These are phyloP conservation scores for Myxocyprinus asiaticus DNA, from an alignment of 2,113 vertebrate species.

Conservation along the genomic window DNA sequence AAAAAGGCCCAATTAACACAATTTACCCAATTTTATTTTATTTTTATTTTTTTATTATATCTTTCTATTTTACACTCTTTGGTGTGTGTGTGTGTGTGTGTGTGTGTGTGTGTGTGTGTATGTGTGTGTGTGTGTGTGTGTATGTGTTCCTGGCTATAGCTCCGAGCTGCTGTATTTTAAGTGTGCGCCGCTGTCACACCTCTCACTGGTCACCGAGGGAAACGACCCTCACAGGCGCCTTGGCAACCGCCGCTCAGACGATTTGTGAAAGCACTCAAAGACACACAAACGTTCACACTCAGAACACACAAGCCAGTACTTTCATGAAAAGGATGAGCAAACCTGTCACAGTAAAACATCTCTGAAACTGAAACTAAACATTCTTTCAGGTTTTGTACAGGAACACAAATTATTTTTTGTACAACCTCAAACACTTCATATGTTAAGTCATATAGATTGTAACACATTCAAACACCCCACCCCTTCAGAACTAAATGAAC, in stretches of 20 bases:
- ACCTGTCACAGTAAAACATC: background rate
- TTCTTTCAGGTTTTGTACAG: conserved; percentile 22
- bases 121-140: conserved; percentile 35
- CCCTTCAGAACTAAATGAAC: conserved; percentile 27
- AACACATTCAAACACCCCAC: background rate
- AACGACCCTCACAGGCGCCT: conserved; percentile 66
- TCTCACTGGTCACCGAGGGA: conserved; percentile 65
- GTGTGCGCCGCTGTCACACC: conserved; percentile 45
- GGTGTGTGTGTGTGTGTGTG: conserved; percentile 18
- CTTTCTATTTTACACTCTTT: background rate
- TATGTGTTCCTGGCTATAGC: conserved; percentile 28
- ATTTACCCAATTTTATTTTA: background rate
- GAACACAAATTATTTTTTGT: conserved; percentile 20
- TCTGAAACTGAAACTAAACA: conserved; percentile 31
- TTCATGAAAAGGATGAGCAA: conserved; percentile 44
- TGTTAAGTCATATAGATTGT: background rate
- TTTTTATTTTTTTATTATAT: background rate
- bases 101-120: conserved; percentile 1
- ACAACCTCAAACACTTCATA: conserved; percentile 2
- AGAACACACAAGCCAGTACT: conserved; percentile 35
- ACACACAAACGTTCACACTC: conserved; percentile 45
- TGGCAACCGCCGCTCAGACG: conserved; percentile 64
- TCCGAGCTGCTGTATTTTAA: conserved; percentile 52
- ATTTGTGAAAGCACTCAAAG: conserved; percentile 62
- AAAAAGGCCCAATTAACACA: background rate